phyloP scores from a whole-genome alignment of 2,797 vertebrate genomes.

The Syndactyla subalaris region DNA sequence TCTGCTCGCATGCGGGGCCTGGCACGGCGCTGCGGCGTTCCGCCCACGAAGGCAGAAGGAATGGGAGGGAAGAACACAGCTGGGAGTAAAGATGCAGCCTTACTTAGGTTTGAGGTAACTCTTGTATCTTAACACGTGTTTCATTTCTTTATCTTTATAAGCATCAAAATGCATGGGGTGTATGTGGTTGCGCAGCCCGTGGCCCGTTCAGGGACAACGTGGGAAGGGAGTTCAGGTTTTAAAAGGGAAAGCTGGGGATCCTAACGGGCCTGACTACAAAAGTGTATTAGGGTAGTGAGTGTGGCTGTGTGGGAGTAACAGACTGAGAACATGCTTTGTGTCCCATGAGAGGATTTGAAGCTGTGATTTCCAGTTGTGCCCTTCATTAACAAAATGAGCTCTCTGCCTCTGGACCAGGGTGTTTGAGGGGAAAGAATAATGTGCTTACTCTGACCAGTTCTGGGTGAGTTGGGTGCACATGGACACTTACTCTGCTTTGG shows the following conservation, averaged over 20 bases:
- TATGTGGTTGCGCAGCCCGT: fast-evolving
- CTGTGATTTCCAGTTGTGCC: neutral
- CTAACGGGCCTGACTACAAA: neutral
- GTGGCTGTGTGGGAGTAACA: fast-evolving
- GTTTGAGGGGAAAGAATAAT: neutral
- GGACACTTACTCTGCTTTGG: neutral
- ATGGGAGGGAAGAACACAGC: fast-evolving
- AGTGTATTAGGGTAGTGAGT: neutral
- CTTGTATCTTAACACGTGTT: fast-evolving
- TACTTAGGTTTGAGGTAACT: neutral
- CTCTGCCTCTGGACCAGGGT: neutral
- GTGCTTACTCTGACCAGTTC: neutral
- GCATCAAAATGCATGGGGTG: fast-evolving
- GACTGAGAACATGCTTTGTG: neutral
- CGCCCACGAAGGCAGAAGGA: fast-evolving
- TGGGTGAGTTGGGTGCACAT: neutral
- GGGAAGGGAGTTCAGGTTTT: neutral
- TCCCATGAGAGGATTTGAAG: neutral
- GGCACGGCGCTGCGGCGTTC: fast-evolving
- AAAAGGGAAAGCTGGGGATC: neutral
- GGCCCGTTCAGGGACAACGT: no score
- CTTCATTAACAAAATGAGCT: neutral
- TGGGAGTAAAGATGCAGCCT: neutral
- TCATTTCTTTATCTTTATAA: neutral
- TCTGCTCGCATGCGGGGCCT: neutral